Evolutionary conservation across 2,888 invertebrate genomes (phyloP).

Genomic region (Acrocyrtus sp.): DNA sequence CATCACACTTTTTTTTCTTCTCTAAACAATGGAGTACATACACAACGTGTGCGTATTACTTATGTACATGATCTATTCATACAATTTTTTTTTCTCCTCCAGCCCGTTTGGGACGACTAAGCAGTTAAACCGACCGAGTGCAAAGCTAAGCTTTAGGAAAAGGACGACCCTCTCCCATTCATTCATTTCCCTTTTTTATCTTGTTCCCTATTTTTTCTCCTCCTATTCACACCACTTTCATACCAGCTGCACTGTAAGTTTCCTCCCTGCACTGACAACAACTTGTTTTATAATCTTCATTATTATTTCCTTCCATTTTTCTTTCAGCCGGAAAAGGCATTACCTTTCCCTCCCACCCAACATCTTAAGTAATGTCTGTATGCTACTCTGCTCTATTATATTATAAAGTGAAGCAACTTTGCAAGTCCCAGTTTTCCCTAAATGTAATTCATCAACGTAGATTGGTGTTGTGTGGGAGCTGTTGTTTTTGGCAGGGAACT

Average conservation of each 20-base stretch:
- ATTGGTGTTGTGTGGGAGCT: constrained; percentile 14
- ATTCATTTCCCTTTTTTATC: constrained; percentile 32
- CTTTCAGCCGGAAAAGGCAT: constrained; percentile 1
- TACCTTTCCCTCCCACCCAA: background rate
- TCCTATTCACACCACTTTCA: background rate
- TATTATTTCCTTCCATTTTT: constrained; percentile 36
- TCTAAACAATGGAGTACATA: constrained; percentile 6
- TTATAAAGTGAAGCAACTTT: too few species aligned
- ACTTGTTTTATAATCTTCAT: constrained; percentile 22
- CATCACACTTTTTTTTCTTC: constrained; percentile 27
- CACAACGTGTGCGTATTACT: background rate
- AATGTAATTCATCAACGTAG: constrained; percentile 36
- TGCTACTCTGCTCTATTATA: too few species aligned
- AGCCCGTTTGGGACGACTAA: constrained; percentile 27
- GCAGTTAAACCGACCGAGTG: constrained; percentile 16
- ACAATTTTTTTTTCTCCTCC: background rate
- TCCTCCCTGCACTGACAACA: constrained; percentile 13
- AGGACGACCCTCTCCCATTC: constrained; percentile 21
- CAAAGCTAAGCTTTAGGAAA: constrained; percentile 6
- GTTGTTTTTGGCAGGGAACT: too few species aligned
- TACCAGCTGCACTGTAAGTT: too few species aligned
- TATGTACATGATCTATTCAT: background rate
- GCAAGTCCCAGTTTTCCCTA: too few species aligned
- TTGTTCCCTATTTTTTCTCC: background rate
- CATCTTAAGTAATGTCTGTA: too few species aligned